These are phyloP conservation scores for Macrobrachium nipponense DNA, from an alignment of 1,140 invertebrate species.

Conservation along the genomic window DNA sequence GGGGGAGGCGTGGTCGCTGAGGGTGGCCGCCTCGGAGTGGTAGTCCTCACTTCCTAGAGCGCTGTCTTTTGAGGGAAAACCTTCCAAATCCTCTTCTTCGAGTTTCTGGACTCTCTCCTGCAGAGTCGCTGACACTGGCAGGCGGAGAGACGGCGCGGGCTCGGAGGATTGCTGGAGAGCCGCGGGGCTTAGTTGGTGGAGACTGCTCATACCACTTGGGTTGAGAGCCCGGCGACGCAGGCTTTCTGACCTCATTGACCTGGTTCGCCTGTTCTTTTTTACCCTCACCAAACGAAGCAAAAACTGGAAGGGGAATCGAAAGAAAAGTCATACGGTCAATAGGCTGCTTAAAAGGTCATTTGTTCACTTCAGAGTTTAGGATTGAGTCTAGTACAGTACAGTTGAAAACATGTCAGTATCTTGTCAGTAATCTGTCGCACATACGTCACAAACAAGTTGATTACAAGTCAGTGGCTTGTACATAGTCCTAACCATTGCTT, in stretches of 20 bases:
- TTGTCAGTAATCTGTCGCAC: no score
- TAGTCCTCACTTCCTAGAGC: slow-evolving; percentile 45
- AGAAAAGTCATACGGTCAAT: no score
- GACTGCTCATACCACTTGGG: slow-evolving; percentile 12
- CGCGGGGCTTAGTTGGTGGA: slow-evolving; percentile 39
- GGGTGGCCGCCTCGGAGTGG: slow-evolving; percentile 3
- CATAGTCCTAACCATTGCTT: no score
- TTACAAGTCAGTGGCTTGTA: no score
- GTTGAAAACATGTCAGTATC: no score
- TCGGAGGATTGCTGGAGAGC: slow-evolving; percentile 56
- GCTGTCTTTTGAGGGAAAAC: slow-evolving; percentile 55
- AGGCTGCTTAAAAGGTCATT: no score
- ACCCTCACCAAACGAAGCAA: slow-evolving; percentile 56
- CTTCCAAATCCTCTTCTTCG: slow-evolving; percentile 55
- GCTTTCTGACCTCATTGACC: slow-evolving; percentile 52
- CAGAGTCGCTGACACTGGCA: slow-evolving; percentile 48
- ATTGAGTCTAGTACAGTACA: no score
- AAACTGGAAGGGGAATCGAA: slow-evolving; percentile 9
- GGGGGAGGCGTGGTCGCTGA: slow-evolving; percentile 34
- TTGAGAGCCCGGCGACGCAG: slow-evolving; percentile 49
- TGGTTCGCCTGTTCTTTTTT: slow-evolving; percentile 50
- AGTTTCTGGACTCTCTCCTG: slow-evolving; percentile 47
- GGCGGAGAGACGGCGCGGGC: slow-evolving; percentile 44
- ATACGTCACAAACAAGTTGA: no score
- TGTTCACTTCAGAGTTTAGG: no score